Evolutionary conservation across 2,113 vertebrate species (phyloP).

Genomic region (Rhineura floridana): DNA sequence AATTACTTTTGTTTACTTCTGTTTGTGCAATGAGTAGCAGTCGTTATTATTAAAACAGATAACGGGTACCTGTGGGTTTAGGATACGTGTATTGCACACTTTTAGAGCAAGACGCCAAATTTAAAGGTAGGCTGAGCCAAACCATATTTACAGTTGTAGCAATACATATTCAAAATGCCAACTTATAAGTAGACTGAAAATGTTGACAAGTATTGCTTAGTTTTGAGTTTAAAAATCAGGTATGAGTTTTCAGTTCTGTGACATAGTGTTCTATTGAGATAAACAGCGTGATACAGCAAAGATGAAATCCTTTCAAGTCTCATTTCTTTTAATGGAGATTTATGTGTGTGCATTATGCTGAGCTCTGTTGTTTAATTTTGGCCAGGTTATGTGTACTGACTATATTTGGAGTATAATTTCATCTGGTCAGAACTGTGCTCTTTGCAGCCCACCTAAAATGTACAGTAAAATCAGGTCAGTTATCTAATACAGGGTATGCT

Average conservation of each 20-base stretch:
- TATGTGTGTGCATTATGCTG: neutral
- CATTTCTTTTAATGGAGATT: neutral
- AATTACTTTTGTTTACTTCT: neutral
- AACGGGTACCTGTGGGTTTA: neutral
- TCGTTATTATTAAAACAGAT: neutral
- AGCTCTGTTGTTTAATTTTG: neutral
- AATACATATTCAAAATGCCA: fast-evolving
- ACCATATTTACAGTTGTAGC: neutral
- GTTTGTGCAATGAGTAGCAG: neutral
- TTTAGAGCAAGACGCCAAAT: neutral
- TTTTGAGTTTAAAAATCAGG: neutral
- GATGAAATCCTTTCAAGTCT: neutral
- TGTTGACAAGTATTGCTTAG: neutral
- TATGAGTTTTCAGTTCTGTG: neutral
- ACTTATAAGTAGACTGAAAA: neutral
- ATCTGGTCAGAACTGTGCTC: neutral
- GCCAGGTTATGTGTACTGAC: neutral
- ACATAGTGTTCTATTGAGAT: neutral
- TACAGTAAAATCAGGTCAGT: neutral
- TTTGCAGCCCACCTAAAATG: neutral
- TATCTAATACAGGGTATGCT: neutral
- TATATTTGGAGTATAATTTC: neutral
- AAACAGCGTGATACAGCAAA: neutral
- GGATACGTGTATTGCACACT: neutral
- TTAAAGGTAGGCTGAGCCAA: neutral